These are phyloP conservation scores for Gibbula magus DNA, from an alignment of 2,888 invertebrate genomes.

Conservation along the genomic window DNA sequence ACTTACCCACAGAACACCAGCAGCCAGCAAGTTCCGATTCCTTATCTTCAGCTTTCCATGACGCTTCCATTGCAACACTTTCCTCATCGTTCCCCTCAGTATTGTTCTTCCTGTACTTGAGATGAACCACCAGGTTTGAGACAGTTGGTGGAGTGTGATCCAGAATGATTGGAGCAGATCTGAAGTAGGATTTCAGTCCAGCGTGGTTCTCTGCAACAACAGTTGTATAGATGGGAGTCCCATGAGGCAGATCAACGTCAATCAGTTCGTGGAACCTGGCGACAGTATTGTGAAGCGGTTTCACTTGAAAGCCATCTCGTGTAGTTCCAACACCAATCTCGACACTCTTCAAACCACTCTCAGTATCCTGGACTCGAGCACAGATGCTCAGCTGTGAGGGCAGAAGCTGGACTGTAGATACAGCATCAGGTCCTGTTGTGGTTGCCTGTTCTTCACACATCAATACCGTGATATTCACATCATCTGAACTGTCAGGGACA, in stretches of 20 bases:
- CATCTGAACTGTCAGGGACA: not conserved
- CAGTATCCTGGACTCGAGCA: not conserved
- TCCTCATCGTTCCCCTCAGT: not conserved
- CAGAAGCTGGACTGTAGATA: not conserved
- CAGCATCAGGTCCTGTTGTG: not conserved
- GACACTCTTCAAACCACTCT: not conserved
- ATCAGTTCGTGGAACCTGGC: not conserved
- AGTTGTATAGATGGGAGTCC: slow-evolving; percentile 12
- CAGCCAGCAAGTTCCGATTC: not conserved
- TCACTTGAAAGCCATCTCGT: slow-evolving; percentile 7
- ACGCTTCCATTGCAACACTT: not conserved
- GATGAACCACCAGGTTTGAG: not conserved
- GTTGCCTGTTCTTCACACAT: not conserved
- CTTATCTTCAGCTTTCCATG: not conserved
- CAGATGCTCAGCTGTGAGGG: not conserved
- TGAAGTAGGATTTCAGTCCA: not conserved
- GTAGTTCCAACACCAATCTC: slow-evolving; percentile 20
- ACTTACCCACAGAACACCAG: slow-evolving; percentile 6
- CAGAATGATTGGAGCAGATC: not conserved
- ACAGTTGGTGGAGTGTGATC: slow-evolving; percentile 13
- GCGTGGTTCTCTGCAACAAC: slow-evolving; percentile 17
- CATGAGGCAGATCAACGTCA: slow-evolving; percentile 1
- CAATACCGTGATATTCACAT: not conserved
- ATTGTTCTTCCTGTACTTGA: not conserved
- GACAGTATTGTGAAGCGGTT: not conserved